Evolutionary conservation across 2,888 invertebrate genomes (phyloP), one percentile per base, ranked within the genome.

Genomic region (Thera obeliscata): DNA sequence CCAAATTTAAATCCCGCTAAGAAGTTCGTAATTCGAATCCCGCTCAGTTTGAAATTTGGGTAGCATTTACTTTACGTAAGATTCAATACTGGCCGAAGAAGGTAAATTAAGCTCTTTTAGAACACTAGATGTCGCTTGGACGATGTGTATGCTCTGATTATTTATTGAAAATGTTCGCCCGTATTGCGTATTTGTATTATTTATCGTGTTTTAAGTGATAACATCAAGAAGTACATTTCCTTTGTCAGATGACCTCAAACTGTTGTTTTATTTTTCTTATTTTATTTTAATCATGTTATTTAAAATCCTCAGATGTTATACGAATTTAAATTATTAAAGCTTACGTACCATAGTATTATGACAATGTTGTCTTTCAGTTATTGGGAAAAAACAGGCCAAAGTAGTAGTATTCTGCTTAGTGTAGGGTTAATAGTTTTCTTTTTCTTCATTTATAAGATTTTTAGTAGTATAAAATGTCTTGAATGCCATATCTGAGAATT

Each of bases 131-230:
- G 46, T 67, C 46, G 73, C 69, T 62, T 50, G 61, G 66, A 70
- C 66, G 61, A 55, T 54, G 64, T 65, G 61, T 65, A 52, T 36
- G 67, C 36, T 65, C 59, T 71, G 74, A 75, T 77, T 72, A 73
- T 74, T 74, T 73, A 74, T 74, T 71, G 66, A 74, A 75, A 77
- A 78, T 79, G 79, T 81, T 78, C 81, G 76, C 70, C 74, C 81
- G 81, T 82, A 79, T 74, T 78, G 77, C 83, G 77, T 84, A 82
- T 82, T 73, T 87, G 85, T 88, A 88, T 87, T 89, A 88, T 88
- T 89, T 88, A 87, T 87, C 83, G 81, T 84, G 84, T 88, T 80
- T 75, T 87, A 87, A 87, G 87, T 84, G 79, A 82, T 85, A 86
- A 83, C 61, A 67, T 70, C 59, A 58, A 71, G 64, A 72, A 74